Evolutionary conservation across 2,113 vertebrate species (phyloP), one percentile per base, ranked within the genome.

Genomic region (Cebus imitator): DNA sequence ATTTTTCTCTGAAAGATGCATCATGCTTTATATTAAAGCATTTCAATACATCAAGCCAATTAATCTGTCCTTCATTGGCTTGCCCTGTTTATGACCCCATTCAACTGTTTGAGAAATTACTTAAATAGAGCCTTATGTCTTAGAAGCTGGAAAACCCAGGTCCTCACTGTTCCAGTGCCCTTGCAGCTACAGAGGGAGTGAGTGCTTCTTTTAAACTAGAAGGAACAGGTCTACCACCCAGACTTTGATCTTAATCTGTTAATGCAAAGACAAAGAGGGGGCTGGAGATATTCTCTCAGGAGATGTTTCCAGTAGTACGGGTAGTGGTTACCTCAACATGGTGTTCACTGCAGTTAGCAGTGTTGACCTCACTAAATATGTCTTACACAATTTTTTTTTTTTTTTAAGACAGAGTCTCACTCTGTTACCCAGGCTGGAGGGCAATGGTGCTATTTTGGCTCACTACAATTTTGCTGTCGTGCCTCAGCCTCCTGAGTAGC

Each of bases 61-160:
- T 43, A 58, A 83, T 58, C 14, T 40, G 5, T 6, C 35, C 5
- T 40, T 52, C 68, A 72, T n/a, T 58, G 17, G 2, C 5, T 17
- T 85, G 14, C 8, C 32, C 30, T 80, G 21, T 88, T 68, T 66
- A 72, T 66, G 5, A 76, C 12, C 3, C 7, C n/a, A n/a, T 82
- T 89, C 8, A 66, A 57, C 30, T 43, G 3, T 55, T 80, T 75
- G 45, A 75, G 35, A 75, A 92, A 30, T 20, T 27, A 45, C 20
- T 32, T 2, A 83, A 32, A 23, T 3, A 73, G 0, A 35, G 10
- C 11, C 6, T 48, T 57, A 68, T 37, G 27, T 52, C 30, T 66
- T 0, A 45, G 21, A 94, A 37, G 1, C 8, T 61, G 1, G 6
- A 66, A 30, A 45, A 40, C 6, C 0, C 18, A 2, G 8, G 20